phyloP scores from a whole-genome alignment of 2,113 vertebrate genomes.

The Jacana jacana region DNA sequence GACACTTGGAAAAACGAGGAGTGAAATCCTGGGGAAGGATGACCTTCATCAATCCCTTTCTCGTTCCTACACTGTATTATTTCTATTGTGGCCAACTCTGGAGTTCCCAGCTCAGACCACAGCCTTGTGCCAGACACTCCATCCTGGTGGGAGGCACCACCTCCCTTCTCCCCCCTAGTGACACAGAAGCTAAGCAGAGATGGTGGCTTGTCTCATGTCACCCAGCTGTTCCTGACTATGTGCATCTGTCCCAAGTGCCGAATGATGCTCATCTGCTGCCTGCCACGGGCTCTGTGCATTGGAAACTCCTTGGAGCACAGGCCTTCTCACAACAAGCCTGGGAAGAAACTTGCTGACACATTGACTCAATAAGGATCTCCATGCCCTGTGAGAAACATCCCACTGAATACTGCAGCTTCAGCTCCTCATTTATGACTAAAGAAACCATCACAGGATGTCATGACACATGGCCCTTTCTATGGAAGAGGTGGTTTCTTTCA shows the following conservation, averaged over 20 bases:
- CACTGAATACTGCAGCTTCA: background rate
- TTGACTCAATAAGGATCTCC: fast-evolving
- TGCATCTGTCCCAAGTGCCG: background rate
- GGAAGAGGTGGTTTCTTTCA: background rate
- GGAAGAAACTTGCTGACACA: background rate
- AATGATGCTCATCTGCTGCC: background rate
- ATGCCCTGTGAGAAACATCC: background rate
- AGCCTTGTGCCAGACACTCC: background rate
- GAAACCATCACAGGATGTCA: background rate
- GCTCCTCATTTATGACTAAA: background rate
- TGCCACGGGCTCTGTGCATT: background rate
- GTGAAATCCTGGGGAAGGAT: background rate
- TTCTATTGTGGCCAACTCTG: background rate
- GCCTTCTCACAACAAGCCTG: background rate
- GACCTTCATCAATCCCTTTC: background rate
- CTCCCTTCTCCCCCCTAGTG: background rate
- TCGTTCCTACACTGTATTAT: background rate
- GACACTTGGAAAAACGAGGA: background rate
- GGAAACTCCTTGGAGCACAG: background rate
- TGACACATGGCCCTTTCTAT: fast-evolving
- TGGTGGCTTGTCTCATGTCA: background rate
- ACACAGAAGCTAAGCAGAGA: background rate
- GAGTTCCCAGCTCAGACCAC: background rate
- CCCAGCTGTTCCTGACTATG: background rate
- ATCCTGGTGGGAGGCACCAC: background rate